Evolutionary conservation across 2,888 invertebrate genomes (phyloP).

Genomic region (Acanthosepion esculentum): DNA sequence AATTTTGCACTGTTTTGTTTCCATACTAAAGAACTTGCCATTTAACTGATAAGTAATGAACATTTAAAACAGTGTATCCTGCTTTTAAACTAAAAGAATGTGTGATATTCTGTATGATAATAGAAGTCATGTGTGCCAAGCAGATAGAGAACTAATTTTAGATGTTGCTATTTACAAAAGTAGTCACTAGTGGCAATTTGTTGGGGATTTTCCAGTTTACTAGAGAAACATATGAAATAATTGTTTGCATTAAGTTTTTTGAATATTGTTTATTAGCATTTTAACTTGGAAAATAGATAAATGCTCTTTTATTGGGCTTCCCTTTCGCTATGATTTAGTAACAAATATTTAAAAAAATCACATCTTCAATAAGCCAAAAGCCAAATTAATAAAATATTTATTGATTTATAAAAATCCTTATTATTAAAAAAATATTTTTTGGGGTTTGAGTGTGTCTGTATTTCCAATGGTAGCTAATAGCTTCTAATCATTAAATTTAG

Average conservation of each 20-base stretch:
- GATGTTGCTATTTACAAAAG: constrained; percentile 1
- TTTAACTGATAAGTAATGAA: not conserved
- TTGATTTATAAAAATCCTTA: not conserved
- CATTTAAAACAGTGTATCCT: not conserved
- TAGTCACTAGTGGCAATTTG: not conserved
- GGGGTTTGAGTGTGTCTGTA: too few relatives aligned
- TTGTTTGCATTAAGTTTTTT: not conserved
- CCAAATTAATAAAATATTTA: not conserved
- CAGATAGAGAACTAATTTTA: constrained; percentile 1
- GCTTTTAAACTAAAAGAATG: not conserved
- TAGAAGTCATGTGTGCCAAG: not conserved
- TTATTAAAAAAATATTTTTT: too few relatives aligned
- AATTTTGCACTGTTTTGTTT: not conserved
- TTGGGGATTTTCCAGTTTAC: constrained; percentile 6
- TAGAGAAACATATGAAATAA: not conserved
- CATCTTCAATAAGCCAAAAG: not conserved
- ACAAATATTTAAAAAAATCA: not conserved
- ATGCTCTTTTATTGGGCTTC: not conserved
- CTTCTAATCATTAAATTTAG: too few relatives aligned
- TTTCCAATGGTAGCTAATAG: too few relatives aligned
- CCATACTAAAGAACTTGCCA: not conserved
- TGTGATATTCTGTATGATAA: constrained; percentile 3
- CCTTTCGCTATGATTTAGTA: not conserved
- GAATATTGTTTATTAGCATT: not conserved
- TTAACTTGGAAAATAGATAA: too few relatives aligned